Conservation (phyloP, 2,113 vertebrate genomes). For the Lepus europaeus region DNA sequence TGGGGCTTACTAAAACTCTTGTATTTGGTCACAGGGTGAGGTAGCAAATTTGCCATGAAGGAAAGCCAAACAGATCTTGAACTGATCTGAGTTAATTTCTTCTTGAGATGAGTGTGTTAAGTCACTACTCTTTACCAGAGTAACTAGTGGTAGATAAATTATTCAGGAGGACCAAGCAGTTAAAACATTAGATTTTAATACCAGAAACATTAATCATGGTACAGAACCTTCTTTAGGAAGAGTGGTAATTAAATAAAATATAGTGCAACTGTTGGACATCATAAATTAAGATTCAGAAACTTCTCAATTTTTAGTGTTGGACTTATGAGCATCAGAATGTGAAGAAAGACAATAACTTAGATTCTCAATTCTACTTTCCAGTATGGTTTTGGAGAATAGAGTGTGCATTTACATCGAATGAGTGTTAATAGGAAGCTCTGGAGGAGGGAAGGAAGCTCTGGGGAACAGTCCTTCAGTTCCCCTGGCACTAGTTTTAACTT, state of each 20-base stretch:
- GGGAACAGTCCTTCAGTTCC: neutral
- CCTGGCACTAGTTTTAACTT: slow-evolving; percentile 34
- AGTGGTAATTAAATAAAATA: slow-evolving; percentile 31
- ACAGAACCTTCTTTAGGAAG: neutral
- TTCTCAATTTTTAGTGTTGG: neutral
- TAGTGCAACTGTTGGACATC: neutral
- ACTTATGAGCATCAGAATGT: slow-evolving; percentile 23
- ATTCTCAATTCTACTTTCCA: slow-evolving; percentile 45
- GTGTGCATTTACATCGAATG: neutral
- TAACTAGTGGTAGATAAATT: slow-evolving; percentile 28
- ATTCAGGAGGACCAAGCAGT: neutral
- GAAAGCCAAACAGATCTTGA: slow-evolving; percentile 50
- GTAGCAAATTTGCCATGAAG: slow-evolving; percentile 6
- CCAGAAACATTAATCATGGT: slow-evolving; percentile 39
- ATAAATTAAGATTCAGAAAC: slow-evolving; percentile 36
- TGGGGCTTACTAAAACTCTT: slow-evolving; percentile 29
- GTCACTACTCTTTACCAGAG: neutral
- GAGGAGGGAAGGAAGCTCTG: neutral
- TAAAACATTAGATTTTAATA: slow-evolving; percentile 48
- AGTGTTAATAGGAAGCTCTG: slow-evolving; percentile 21
- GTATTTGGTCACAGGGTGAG: slow-evolving; percentile 28
- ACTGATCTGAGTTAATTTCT: slow-evolving; percentile 51
- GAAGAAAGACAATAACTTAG: neutral
- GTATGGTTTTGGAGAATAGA: neutral
- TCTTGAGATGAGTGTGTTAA: slow-evolving; percentile 22